Base-by-base conservation (phyloP, 2,113 vertebrate species). In the Pseudorectes ferrugineus region DNA sequence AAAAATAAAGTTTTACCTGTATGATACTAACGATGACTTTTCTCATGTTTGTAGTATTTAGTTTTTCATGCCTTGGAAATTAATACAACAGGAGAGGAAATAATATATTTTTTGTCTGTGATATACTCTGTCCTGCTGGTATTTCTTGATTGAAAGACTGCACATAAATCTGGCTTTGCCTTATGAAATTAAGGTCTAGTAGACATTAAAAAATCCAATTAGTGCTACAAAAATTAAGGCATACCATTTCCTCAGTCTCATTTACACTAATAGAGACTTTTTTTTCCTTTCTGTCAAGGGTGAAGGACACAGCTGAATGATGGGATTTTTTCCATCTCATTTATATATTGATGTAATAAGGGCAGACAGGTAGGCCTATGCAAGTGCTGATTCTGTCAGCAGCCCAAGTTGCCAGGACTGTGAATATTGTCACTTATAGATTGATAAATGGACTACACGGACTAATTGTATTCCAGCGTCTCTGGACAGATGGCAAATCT, bases 401-500 rank as follows among this genome's bases (percentile, higher is more conserved):
- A 88, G 74, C 65, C 85, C 45, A 91, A 94, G 73, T 92, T 89
- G 74, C 89, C 88, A 75, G 92, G 92, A 82, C 89, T 79, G 83
- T 75, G 94, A 77, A 85, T 67, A 87, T 26, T 80, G 96, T 92
- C 94, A 89, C 89, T 97, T 96, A 96, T 70, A 67, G 95, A 96
- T 96, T 96, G 96, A 96, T 96, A 97, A 96, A 96, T 89, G 89
- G 93, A 88, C 90, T 95, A 96, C 88, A 91, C 0, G 68, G 91
- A 66, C 92, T 93, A 95, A 97, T 94, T 91, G 95, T 85, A 93
- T 92, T 94, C 78, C 76, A 61, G 80, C 14, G 3, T 91, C 92
- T 91, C 87, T 57, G 85, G 80, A 88, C 95, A 97, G 97, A 96
- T 96, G 94, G 96, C 72, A 97, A 19, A 95, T 84, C 92, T 93